Conservation (phyloP, 2,888 invertebrate species). For the Watsonalla binaria region DNA sequence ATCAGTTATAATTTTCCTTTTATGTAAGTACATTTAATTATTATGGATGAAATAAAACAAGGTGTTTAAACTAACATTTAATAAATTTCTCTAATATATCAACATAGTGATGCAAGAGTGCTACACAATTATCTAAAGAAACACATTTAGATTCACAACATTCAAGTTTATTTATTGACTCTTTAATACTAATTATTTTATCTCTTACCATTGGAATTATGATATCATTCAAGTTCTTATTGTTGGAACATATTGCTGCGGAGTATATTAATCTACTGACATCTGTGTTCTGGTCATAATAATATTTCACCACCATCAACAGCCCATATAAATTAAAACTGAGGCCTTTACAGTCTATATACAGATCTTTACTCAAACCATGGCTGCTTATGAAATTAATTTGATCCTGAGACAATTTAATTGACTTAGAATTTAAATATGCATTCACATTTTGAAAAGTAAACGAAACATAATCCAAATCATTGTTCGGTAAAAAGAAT, state of each 20-base stretch:
- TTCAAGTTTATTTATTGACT: constrained; percentile 47
- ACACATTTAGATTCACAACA: constrained; percentile 40
- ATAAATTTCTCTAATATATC: constrained; percentile 71
- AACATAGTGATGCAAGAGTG: constrained; percentile 68
- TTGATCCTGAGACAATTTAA: constrained; percentile 75
- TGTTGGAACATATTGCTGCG: constrained; percentile 60
- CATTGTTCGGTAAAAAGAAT: constrained; percentile 85
- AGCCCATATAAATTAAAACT: constrained; percentile 82
- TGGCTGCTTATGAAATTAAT: constrained; percentile 82
- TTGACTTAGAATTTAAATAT: constrained; percentile 49
- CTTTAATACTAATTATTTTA: constrained; percentile 45
- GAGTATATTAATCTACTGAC: constrained; percentile 66
- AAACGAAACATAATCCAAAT: constrained; percentile 82
- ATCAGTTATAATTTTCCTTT: too few species aligned
- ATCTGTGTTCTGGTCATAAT: constrained; percentile 55
- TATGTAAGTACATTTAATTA: too few species aligned
- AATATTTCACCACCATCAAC: constrained; percentile 67
- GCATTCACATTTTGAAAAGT: constrained; percentile 72
- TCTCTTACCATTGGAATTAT: constrained; percentile 55
- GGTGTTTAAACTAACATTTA: constrained; percentile 55
- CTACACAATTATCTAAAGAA: constrained; percentile 64
- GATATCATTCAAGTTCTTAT: constrained; percentile 55
- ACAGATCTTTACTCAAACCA: constrained; percentile 80
- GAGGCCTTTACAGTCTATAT: constrained; percentile 79
- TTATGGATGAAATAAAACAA: neutral